A percentile compares a stretch with the other conserved stretches of the same genome.
phyloP scores from a whole-genome alignment of 1,140 invertebrate genomes.

The Brachionus rubens region DNA sequence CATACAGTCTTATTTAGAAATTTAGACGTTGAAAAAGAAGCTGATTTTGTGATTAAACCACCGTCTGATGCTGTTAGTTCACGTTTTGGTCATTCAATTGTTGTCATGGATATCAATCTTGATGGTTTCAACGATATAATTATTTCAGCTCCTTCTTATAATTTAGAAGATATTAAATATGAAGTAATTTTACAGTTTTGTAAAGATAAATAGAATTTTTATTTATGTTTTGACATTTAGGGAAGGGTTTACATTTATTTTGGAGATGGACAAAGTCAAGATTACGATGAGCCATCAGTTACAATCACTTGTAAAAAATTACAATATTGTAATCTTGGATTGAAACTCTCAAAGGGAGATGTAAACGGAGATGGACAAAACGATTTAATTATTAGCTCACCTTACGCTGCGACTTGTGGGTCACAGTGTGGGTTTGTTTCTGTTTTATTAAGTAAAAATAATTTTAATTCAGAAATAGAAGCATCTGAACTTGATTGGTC shows the following conservation, averaged over 20 bases:
- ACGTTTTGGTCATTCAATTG: slow-evolving; percentile 46
- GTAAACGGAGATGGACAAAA: slow-evolving; percentile 50
- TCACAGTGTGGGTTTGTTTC: slow-evolving; percentile 51
- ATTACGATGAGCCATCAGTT: slow-evolving; percentile 45
- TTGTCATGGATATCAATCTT: slow-evolving; percentile 50
- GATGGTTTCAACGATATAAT: slow-evolving; percentile 53
- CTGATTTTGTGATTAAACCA: neutral
- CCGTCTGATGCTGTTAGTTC: neutral
- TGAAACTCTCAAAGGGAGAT: slow-evolving; percentile 50
- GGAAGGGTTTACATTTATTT: slow-evolving; percentile 49
- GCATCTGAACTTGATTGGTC: neutral
- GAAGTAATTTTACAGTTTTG: neutral
- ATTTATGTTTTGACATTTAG: slow-evolving; percentile 30
- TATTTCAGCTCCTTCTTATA: slow-evolving; percentile 50
- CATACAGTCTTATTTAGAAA: neutral
- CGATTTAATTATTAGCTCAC: slow-evolving; percentile 53
- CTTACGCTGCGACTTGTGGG: slow-evolving; percentile 50
- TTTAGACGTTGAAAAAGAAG: neutral
- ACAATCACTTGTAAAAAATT: slow-evolving; percentile 49
- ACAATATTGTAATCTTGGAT: slow-evolving; percentile 53
- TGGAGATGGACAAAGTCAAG: slow-evolving; percentile 43
- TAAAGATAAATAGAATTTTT: neutral
- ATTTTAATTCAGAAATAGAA: slow-evolving; percentile 24
- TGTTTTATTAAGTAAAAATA: slow-evolving; percentile 48
- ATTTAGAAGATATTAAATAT: slow-evolving; percentile 22